Percentiles rank a stretch among this genome's conserved stretches.
These are phyloP conservation scores for Cladopsammia gracilis DNA, from an alignment of 64 coral and sea anemone genomes.

Conservation along the genomic window DNA sequence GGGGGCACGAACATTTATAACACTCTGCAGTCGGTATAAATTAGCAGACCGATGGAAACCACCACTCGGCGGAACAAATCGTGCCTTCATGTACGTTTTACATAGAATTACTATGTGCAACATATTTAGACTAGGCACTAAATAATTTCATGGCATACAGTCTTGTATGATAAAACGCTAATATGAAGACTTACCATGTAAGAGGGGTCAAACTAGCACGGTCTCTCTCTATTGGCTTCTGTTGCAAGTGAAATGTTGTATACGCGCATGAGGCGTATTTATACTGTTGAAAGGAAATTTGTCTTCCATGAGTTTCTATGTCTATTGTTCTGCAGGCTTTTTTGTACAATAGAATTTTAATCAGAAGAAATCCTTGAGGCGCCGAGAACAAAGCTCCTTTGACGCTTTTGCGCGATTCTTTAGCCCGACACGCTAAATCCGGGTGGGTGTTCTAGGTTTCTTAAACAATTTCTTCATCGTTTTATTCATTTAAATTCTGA, in stretches of 20 bases:
- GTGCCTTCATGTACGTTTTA: too few relatives aligned
- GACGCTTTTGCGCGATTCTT: not conserved
- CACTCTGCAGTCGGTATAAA: too few relatives aligned
- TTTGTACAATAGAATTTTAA: conserved; percentile 9
- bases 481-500: not conserved
- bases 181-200: too few relatives aligned
- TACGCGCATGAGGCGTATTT: not conserved
- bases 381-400: not conserved
- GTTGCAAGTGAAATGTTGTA: not conserved
- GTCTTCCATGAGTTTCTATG: not conserved
- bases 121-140: too few relatives aligned
- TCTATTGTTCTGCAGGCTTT: not conserved
- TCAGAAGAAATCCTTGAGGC: not conserved
- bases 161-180: too few relatives aligned
- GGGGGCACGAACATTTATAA: too few relatives aligned
- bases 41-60: too few relatives aligned
- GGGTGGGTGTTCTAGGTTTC: not conserved
- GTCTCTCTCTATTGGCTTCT: too few relatives aligned
- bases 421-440: not conserved
- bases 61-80: too few relatives aligned
- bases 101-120: too few relatives aligned
- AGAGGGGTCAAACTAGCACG: too few relatives aligned
- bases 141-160: too few relatives aligned
- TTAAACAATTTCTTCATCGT: not conserved
- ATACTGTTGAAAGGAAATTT: conserved; percentile 1